Evolutionary conservation across 2,888 invertebrate genomes (phyloP), one percentile per base, ranked within the genome.

Genomic region (Subacronicta megacephala): DNA sequence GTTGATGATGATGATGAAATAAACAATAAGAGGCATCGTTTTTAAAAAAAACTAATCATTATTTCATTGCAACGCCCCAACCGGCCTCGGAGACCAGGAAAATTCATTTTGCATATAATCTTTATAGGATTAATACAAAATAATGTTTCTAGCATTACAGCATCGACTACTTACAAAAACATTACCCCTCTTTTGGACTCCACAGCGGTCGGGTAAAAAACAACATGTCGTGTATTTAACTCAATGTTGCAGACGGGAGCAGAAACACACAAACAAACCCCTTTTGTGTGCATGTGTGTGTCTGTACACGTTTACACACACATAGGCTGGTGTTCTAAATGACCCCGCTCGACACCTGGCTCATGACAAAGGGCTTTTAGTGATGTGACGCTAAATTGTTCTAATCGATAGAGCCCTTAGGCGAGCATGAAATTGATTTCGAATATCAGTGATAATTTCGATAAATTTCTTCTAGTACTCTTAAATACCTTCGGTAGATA

Each of bases 321-420:
- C 69, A 69, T 46, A 64, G 50, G 57, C 51, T 37, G 50, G 51
- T 41, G 61, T 57, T 54, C 68, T 63, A 68, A 77, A 76, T 80
- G 82, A 84, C 87, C 87, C 86, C 81, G 83, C 72, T 73, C 82
- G 84, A 84, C 89, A 90, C 89, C 90, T 91, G 90, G 90, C 84
- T 77, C 71, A 78, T 72, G 78, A 86, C 86, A 87, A 89, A 87
- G 82, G 72, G 80, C 66, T 64, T 47, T 37, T 82, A 85, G 87
- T 58, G 85, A 72, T 68, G 87, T 38, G 9, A 29, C 16, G 2
- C 7, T 26, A 13, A 3, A 36, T n/a, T 59, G 15, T 72, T 63
- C 65, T 74, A 76, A 73, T 78, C 77, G 76, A 72, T 65, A 50
- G 0, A 40, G 3, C 13, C 26, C 13, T 50, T 31, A 38, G 0